Base-by-base conservation (phyloP, 2,888 invertebrate species). In the Hedya salicella region DNA sequence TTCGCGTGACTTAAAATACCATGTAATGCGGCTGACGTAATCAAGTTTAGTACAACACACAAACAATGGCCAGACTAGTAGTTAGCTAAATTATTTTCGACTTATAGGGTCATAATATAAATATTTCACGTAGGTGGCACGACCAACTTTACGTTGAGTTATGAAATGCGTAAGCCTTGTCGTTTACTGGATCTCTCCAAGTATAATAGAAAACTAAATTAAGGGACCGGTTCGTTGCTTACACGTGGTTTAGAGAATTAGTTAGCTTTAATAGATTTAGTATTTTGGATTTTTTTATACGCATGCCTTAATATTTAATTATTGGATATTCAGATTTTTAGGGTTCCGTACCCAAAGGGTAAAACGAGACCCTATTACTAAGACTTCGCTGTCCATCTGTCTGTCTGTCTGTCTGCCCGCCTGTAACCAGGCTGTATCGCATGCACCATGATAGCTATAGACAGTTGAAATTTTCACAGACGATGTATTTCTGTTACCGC, bases 91-190 rank as follows among this genome's bases (percentile, higher is more conserved):
- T 79, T 81, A 86, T 86, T 79, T 84, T 80, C 75, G 78, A 79
- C 87, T 82, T 87, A 83, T 86, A 85, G 77, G 85, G 85, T 73
- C 78, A 78, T 81, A 83, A 82, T 81, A 75, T 77, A 75, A 76
- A 72, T 77, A 74, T 73, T 75, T 75, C 65, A 75, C 73, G 77
- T 81, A 80, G 81, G 83, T 80, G 78, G 81, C 72, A 49, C 19
- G 56, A 36, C 59, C 17, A 72, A 72, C 70, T 73, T 77, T 76
- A 72, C 74, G 72, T 73, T 74, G 73, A 74, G 71, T 74, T 77
- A 73, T 75, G 72, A 77, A 78, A 81, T 75, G 64, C 65, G 68
- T 66, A 70, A 69, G 69, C 59, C 52, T 63, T 62, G 67, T 67
- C 49, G 32, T 44, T 53, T 50, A 52, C 46, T 25, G 52, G n/a